Conservation (phyloP, 1,140 invertebrate genomes). For the Plutomurus gul region DNA sequence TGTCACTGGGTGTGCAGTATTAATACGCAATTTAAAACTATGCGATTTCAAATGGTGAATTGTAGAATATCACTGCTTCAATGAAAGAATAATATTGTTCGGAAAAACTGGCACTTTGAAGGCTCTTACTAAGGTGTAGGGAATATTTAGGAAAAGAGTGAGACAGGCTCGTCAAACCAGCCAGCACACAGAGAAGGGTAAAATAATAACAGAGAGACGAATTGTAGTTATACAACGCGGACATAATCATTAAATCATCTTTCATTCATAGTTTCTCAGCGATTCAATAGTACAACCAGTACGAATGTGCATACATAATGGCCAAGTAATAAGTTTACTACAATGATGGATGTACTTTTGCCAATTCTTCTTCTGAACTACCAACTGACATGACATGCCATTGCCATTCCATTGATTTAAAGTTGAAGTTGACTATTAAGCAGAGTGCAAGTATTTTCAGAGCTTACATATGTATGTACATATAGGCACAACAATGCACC, state of each 20-base stretch:
- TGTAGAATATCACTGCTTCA: too few relatives aligned
- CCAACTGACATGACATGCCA: constrained; percentile 14
- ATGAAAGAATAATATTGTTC: too few relatives aligned
- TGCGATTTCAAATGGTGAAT: too few relatives aligned
- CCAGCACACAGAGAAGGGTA: too few relatives aligned
- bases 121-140: too few relatives aligned
- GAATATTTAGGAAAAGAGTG: neutral
- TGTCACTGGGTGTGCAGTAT: too few relatives aligned
- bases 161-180: too few relatives aligned
- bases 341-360: constrained; percentile 8
- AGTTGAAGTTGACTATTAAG: neutral
- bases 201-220: too few relatives aligned
- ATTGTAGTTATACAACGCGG: neutral
- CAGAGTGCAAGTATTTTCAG: too few relatives aligned
- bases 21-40: too few relatives aligned
- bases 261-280: neutral
- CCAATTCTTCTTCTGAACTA: constrained; percentile 17
- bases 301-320: neutral
- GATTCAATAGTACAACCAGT: neutral
- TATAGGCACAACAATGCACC: too few relatives aligned
- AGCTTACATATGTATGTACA: too few relatives aligned
- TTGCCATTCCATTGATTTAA: constrained; percentile 9
- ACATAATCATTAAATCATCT: neutral
- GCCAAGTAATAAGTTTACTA: neutral
- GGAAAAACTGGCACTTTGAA: neutral